Conservation (phyloP, 2,113 vertebrate species). For the Marmota flaviventris region DNA sequence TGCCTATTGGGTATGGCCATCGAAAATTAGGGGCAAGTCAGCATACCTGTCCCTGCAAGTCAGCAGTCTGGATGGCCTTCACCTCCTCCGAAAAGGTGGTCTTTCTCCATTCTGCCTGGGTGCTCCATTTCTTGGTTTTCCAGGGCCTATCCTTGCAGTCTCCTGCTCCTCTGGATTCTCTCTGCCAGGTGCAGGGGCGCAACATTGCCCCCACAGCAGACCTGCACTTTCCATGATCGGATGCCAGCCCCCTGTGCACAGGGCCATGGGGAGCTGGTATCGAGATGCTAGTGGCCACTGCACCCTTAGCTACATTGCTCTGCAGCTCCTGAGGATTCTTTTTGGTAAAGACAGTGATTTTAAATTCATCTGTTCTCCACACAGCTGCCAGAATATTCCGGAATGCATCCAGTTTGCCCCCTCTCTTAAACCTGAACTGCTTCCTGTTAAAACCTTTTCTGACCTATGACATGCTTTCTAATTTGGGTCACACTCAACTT, state of each 20-base stretch:
- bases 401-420: not conserved
- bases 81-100: too few relatives aligned
- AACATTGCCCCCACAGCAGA: not conserved
- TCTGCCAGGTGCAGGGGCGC: too few relatives aligned
- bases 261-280: not conserved
- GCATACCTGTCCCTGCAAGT: too few relatives aligned
- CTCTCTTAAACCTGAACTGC: not conserved
- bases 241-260: slow-evolving; percentile 21
- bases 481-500: not conserved
- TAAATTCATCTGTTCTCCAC: too few relatives aligned
- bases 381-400: not conserved
- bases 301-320: slow-evolving; percentile 6
- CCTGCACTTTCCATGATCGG: not conserved
- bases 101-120: too few relatives aligned
- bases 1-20: too few relatives aligned
- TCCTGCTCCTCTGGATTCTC: too few relatives aligned
- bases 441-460: not conserved
- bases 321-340: slow-evolving; percentile 43
- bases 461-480: not conserved
- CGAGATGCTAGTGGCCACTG: not conserved
- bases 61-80: too few relatives aligned
- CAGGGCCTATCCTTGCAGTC: not conserved
- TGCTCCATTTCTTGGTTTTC: not conserved
- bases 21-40: too few relatives aligned
- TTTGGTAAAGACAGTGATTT: not conserved